These are phyloP conservation scores for Hippopotamus amphibius DNA, from an alignment of 2,113 vertebrate genomes.

Conservation along the genomic window DNA sequence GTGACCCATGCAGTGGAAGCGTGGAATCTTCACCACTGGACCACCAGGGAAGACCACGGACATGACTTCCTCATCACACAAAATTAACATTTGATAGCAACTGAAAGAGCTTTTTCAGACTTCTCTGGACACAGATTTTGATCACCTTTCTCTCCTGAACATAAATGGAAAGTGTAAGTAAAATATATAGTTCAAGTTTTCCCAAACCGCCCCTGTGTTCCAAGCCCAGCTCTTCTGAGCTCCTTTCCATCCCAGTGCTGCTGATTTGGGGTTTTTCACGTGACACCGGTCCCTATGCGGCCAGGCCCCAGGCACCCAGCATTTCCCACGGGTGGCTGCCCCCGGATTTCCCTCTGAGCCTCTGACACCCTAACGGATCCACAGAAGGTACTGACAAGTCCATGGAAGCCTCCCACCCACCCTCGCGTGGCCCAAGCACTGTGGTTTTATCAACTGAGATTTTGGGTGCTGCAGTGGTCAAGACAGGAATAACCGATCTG, in stretches of 20 bases:
- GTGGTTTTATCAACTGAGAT: no score
- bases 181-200: neutral
- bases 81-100: neutral
- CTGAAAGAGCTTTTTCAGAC: neutral
- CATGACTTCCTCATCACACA: neutral
- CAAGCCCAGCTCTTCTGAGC: neutral
- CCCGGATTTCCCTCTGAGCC: neutral
- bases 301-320: neutral
- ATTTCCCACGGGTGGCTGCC: accelerated
- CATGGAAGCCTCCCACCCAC: neutral
- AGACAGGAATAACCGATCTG: neutral
- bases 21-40: neutral
- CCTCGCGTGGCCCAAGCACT: accelerated
- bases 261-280: neutral
- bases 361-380: neutral
- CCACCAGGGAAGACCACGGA: neutral
- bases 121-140: neutral
- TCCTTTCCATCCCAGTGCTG: neutral
- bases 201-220: neutral
- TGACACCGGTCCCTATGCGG: accelerated
- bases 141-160: neutral
- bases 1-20: neutral
- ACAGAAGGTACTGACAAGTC: accelerated
- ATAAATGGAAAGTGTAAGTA: neutral
- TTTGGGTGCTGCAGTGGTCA: neutral